Percentiles rank a stretch among this genome's conserved stretches.
Evolutionary conservation across 2,888 invertebrate genomes (phyloP).

Genomic region (Lamproptera curius): DNA sequence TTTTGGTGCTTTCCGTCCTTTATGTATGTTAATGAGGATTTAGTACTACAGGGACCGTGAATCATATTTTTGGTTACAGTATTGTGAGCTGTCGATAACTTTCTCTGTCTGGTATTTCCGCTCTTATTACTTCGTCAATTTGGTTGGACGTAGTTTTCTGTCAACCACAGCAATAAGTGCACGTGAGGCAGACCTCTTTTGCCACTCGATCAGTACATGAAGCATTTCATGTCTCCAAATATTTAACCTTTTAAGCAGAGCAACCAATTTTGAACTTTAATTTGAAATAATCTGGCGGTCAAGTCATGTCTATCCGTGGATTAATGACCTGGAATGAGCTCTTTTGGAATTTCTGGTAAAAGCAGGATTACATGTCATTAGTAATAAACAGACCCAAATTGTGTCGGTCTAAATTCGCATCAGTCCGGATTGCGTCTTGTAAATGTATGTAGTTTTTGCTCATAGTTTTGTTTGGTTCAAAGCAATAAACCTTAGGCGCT

Average conservation of each 20-base stretch:
- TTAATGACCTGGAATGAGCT: conserved; percentile 23
- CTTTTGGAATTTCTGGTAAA: conserved; percentile 26
- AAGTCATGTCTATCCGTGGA: background rate
- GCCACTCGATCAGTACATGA: too few species aligned
- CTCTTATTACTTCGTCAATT: background rate
- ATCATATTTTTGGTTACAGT: too few species aligned
- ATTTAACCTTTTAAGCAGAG: too few species aligned
- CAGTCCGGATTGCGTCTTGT: background rate
- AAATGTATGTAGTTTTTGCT: background rate
- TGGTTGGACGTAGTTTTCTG: conserved; percentile 8
- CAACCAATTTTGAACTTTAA: conserved; percentile 14
- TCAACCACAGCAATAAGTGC: too few species aligned
- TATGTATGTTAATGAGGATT: conserved; percentile 30
- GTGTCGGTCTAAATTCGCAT: background rate
- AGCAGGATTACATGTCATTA: conserved; percentile 21
- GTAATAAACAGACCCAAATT: conserved; percentile 24
- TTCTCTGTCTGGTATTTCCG: background rate
- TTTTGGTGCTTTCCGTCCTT: conserved; percentile 18
- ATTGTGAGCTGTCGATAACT: too few species aligned
- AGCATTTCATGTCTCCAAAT: too few species aligned
- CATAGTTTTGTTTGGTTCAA: too few species aligned
- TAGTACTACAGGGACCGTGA: conserved; percentile 26
- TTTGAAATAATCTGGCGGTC: conserved; percentile 14
- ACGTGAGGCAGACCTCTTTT: too few species aligned
- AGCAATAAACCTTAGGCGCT: too few species aligned